Evolutionary conservation across 2,797 vertebrate species (phyloP), one percentile per base, ranked within the genome.

Genomic region (Leontocebus nigricollis): DNA sequence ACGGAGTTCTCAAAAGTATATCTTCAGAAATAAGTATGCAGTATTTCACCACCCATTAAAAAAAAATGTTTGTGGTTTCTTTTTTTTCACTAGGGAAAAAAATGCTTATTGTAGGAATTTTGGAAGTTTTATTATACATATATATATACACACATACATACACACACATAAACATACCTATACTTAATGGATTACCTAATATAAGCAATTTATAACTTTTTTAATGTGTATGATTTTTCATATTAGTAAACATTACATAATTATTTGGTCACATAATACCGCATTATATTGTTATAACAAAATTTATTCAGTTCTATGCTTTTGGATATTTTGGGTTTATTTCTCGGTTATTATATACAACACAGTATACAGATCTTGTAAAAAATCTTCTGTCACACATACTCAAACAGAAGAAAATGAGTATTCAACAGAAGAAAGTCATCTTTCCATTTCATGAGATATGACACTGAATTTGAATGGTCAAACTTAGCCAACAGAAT

Each of bases 21-120:
- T 85, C 48, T 90, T 95, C 80, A 39, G 24, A 97, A 94, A 88
- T 79, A 81, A 82, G 39, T 88, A 70, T 44, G 11, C 30, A 87
- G 67, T 33, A 4, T 8, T 67, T 77, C 39, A 27, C 3, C 5
- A 12, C 2, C 12, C 15, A 22, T 77, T 77, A 77, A 83, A 80
- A 93, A 80, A 92, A 70, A 36, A 48, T 39, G 5, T 61, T 20
- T 73, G 36, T 64, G 19, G 5, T 55, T 7, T 22, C 36, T 39
- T 41, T 61, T 20, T 70, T 7, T 59, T 9, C 33, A 33, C 14
- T 59, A 5, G 9, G 86, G 55, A 14, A 93, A 93, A 50, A 84
- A n/a, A 86, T 41, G 19, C 6, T 76, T 5, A 48, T 33, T 83
- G 39, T 64, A 90, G 46, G 70, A 76, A 90, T 44, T 87, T 94